Base-by-base conservation (phyloP, 23 tunicate species). In the Styela clava region DNA sequence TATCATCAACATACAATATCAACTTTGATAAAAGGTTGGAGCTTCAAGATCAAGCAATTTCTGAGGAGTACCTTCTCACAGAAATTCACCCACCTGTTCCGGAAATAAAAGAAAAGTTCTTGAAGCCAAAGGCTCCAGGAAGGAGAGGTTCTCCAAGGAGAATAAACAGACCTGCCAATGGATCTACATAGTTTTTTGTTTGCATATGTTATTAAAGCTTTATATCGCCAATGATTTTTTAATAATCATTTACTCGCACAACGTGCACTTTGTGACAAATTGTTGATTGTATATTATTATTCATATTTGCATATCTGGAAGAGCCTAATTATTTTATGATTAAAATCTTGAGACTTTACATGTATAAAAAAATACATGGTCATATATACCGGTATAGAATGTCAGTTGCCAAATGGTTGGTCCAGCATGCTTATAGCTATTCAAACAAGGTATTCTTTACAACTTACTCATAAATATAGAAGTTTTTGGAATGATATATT, bases 91-190 rank as follows among this genome's bases (percentile, higher is more conserved):
- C 98, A 18, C 98, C 98, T 1, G 79, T 83, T n/a, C 79, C 74
- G 1, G 93, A 82, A 16, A 35, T 74, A 22, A 81, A 73, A 35
- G 74, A 85, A 63, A 81, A 68, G 33, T 93, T 93, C 72, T 69
- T 44, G 62, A 93, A 93, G 76, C 98, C 98, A n/a, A 85, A 82
- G 63, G 98, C 88, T 31, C 98, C 98, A 35, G 98, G 98, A 7
- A 65, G 93, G 9, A 68, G 97, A 25, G 90, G 64, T 24, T 44
- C 81, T 16, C 52, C 81, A 24, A 76, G 52, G 29, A 26, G 77
- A 35, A 20, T 34, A 5, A n/a, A n/a, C 5, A 20, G 35, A 33
- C 7, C 77, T 21, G 37, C 35, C 29, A 71, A 71, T 30, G 32
- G 77, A 71, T 65, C 70, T 65, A 3, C 31, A 9, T 65, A 65